A percentile compares a stretch with the other conserved stretches of the same genome.
Conservation (phyloP, 1,140 invertebrate species). For the Aphelenchoides fujianensis region DNA sequence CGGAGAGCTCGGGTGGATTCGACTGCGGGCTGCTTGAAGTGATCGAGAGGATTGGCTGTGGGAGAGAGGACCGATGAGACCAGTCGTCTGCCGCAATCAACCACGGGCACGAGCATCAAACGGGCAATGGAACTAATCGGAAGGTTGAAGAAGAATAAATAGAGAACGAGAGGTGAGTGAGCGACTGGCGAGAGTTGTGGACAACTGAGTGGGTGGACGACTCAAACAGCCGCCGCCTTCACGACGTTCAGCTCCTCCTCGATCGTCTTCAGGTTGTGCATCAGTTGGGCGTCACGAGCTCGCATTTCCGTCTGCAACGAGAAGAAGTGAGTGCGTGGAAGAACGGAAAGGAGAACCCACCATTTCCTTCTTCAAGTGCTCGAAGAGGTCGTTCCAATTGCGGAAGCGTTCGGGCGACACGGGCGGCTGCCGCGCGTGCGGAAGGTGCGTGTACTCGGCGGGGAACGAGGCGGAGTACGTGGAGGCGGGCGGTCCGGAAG, state of each 20-base stretch:
- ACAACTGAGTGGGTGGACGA: no score
- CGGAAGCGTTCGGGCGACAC: slow-evolving; percentile 15
- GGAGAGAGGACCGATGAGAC: no score
- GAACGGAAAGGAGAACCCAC: slow-evolving; percentile 20
- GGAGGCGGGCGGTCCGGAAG: not conserved
- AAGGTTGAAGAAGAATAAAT: no score
- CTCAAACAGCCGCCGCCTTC: slow-evolving; percentile 11
- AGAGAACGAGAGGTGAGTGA: no score
- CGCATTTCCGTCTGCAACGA: slow-evolving; percentile 37
- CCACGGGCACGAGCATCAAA: no score
- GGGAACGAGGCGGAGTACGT: not conserved
- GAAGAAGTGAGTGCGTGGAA: not conserved
- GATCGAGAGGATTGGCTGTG: no score
- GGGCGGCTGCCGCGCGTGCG: not conserved
- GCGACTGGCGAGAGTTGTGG: no score
- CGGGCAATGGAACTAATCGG: no score
- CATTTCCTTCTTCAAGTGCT: slow-evolving; percentile 39
- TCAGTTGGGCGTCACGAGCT: slow-evolving; percentile 28
- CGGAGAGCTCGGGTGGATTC: no score
- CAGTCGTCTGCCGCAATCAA: no score
- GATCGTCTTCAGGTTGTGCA: slow-evolving; percentile 34
- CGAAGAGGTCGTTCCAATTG: slow-evolving; percentile 44
- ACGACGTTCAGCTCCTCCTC: slow-evolving; percentile 30
- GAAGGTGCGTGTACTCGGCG: not conserved
- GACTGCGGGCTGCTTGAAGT: no score